Evolutionary conservation across 2,797 vertebrate genomes (phyloP), one percentile per base, ranked within the genome.

Genomic region (Iguana delicatissima): DNA sequence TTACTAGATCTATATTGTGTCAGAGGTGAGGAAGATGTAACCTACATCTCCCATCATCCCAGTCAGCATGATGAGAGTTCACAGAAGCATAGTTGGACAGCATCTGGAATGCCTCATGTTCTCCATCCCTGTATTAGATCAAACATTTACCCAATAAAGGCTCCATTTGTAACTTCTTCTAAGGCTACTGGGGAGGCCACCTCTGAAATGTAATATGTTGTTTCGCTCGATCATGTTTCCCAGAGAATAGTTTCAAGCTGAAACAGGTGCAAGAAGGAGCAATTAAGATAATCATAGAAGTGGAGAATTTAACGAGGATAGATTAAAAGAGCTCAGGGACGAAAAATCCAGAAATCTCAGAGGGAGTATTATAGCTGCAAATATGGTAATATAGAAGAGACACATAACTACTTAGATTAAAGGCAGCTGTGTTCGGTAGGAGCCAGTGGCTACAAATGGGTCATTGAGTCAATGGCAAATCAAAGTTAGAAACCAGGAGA

Each of bases 241-340:
- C 50, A 73, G 69, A 35, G 50, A 85, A 35, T 57, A 52, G 84
- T 55, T 38, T 73, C 32, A 55, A 85, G 84, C 46, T 35, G 69
- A 57, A 85, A 85, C 46, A 85, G 69, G 32, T 55, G 84, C 84
- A 85, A 73, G 46, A 14, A 55, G 35, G 76, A 46, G 29, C 46
- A 55, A 85, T 85, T 74, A 85, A 38, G 69, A 74, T 57, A 85
- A 85, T 73, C 50, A 55, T 38, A 74, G 84, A 50, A 55, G 46
- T 85, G 67, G 67, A 74, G 69, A 74, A 85, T 85, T 85, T 85
- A 74, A 74, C 24, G 50, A 74, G 84, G 69, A 74, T n/a, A 74
- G 69, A 85, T 85, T 74, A 74, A 85, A 73, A 85, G 46, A 52
- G 42, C 67, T 22, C 32, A 24, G 35, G 35, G 32, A 72, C 50